phyloP scores from a whole-genome alignment of 1,140 invertebrate genomes.

The Lasaia peninsularis region DNA sequence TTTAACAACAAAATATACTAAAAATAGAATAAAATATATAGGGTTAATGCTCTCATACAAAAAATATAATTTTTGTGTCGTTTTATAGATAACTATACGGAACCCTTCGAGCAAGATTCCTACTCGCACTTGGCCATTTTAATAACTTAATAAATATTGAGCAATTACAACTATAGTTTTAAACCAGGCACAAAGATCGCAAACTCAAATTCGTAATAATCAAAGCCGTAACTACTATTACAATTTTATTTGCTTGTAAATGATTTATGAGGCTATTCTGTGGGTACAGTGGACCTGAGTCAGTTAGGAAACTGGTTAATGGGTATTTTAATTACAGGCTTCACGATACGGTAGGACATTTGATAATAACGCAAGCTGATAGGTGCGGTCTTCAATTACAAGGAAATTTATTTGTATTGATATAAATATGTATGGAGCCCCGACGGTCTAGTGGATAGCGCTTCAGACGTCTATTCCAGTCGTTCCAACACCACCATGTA shows the following conservation, averaged over 20 bases:
- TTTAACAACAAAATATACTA: no score
- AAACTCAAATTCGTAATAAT: not conserved
- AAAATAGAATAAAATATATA: no score
- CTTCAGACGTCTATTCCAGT: no score
- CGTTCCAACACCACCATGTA: no score
- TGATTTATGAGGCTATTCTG: not conserved
- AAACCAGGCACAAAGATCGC: no score
- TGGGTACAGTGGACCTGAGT: not conserved
- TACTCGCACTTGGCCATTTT: not conserved
- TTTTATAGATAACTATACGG: no score
- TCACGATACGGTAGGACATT: slow-evolving; percentile 31
- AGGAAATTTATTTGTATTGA: slow-evolving; percentile 39
- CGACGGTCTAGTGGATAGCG: no score
- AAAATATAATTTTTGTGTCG: no score
- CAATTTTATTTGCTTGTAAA: slow-evolving; percentile 2
- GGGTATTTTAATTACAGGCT: slow-evolving; percentile 40
- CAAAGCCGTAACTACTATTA: not conserved
- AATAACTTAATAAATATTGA: not conserved
- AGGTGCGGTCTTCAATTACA: slow-evolving; percentile 46
- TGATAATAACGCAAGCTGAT: slow-evolving; percentile 36
- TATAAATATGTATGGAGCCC: no score
- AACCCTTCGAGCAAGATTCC: no score
- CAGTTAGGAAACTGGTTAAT: slow-evolving; percentile 21
- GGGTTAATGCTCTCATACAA: no score
- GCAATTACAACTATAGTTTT: not conserved